Conservation (phyloP, 2,113 vertebrate species). For the Chionis minor region DNA sequence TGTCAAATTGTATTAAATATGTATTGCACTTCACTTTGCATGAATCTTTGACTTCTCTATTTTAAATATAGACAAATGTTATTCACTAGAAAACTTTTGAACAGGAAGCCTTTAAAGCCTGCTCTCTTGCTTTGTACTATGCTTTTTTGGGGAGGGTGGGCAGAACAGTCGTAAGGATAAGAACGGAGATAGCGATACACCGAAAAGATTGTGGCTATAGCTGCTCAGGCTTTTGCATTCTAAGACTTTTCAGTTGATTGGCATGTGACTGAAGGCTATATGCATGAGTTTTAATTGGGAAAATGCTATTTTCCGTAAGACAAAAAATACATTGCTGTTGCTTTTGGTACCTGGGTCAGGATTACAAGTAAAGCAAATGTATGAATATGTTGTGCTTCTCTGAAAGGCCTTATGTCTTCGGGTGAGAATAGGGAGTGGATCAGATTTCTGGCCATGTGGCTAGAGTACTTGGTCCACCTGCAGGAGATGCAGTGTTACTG, state of each 20-base stretch:
- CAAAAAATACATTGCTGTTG: not conserved
- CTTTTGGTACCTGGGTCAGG: not conserved
- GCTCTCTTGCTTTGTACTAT: not conserved
- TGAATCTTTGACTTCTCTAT: not conserved
- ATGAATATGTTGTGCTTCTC: not conserved
- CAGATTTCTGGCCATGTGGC: not conserved
- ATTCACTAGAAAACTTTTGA: not conserved
- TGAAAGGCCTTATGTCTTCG: not conserved
- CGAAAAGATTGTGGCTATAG: not conserved
- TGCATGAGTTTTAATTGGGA: not conserved
- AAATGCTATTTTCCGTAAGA: not conserved
- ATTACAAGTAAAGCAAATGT: not conserved
- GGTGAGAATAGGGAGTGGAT: not conserved
- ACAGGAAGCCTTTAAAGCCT: not conserved
- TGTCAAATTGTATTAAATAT: not conserved
- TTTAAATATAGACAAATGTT: not conserved
- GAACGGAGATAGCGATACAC: not conserved
- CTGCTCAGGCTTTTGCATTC: not conserved
- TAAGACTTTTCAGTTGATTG: not conserved
- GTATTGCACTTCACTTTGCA: not conserved
- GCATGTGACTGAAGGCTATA: not conserved
- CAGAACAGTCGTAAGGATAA: not conserved
- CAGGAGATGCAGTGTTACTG: slow-evolving; percentile 30
- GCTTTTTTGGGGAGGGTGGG: not conserved
- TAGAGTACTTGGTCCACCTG: not conserved